Percentiles rank a stretch among this genome's conserved stretches.
These are phyloP conservation scores for Lepilemur septentrionalis DNA, from an alignment of 2,797 vertebrate species.

Conservation along the genomic window DNA sequence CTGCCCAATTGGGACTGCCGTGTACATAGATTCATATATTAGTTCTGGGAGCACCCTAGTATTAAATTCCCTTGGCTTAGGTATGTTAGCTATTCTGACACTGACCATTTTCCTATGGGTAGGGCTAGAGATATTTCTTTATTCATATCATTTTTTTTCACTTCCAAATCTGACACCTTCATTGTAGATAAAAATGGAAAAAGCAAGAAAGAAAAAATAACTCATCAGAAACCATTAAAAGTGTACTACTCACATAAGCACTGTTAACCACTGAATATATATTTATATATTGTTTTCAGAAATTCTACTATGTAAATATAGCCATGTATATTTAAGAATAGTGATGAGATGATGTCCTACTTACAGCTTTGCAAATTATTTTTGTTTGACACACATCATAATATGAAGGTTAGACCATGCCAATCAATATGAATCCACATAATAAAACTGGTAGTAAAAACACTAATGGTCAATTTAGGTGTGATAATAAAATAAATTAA, in stretches of 20 bases:
- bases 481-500: not conserved
- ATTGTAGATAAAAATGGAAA: not conserved
- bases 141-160: not conserved
- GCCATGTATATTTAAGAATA: not conserved
- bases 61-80: not conserved
- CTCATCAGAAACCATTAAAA: not conserved
- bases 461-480: not conserved
- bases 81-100: not conserved
- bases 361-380: not conserved
- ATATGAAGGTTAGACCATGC: not conserved
- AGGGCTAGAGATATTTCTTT: not conserved
- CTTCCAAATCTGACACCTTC: not conserved
- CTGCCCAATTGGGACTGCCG: not conserved
- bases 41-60: not conserved
- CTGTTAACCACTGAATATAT: not conserved
- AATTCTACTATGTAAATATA: not conserved
- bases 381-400: not conserved
- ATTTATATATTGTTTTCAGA: not conserved
- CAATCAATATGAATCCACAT: not conserved
- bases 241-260: not conserved
- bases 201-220: not conserved
- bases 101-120: not conserved
- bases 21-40: not conserved
- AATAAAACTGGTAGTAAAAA: not conserved
- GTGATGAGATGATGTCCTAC: not conserved